These are phyloP conservation scores for Eupithecia dodoneata DNA, from an alignment of 2,888 invertebrate genomes.

Conservation along the genomic window DNA sequence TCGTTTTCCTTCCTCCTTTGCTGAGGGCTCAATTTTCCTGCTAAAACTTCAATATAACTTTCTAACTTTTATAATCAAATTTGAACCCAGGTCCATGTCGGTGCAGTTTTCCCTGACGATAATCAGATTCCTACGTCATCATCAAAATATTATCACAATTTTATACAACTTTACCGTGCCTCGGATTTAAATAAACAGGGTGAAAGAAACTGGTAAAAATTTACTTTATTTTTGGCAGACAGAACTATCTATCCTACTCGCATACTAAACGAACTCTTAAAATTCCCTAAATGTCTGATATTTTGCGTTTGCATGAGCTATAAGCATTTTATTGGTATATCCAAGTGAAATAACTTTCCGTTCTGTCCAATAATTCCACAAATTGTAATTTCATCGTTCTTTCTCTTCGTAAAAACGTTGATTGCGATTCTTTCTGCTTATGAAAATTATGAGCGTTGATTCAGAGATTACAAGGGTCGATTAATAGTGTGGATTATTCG, in stretches of 20 bases:
- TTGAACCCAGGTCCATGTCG: not conserved
- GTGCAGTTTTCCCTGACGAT: not conserved
- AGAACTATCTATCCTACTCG: not conserved
- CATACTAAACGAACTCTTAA: not conserved
- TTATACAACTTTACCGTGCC: not conserved
- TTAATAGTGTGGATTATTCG: conserved; percentile 39
- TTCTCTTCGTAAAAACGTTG: not conserved
- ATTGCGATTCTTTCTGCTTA: conserved; percentile 3
- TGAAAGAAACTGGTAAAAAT: not conserved
- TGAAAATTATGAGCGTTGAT: conserved; percentile 20
- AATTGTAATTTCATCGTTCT: not conserved
- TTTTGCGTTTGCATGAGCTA: not conserved
- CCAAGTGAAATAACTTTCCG: not conserved
- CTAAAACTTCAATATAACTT: not conserved
- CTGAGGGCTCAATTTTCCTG: not conserved
- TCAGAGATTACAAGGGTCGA: conserved; percentile 18
- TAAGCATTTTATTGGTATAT: not conserved
- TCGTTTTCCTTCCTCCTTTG: not conserved
- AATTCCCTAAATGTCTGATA: not conserved
- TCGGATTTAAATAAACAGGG: not conserved
- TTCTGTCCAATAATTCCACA: not conserved
- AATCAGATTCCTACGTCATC: not conserved
- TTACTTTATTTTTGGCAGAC: not conserved
- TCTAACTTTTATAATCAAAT: not conserved
- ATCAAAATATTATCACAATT: not conserved